Base-by-base conservation (phyloP, 1,140 invertebrate genomes). In the Trichoplusia ni region DNA sequence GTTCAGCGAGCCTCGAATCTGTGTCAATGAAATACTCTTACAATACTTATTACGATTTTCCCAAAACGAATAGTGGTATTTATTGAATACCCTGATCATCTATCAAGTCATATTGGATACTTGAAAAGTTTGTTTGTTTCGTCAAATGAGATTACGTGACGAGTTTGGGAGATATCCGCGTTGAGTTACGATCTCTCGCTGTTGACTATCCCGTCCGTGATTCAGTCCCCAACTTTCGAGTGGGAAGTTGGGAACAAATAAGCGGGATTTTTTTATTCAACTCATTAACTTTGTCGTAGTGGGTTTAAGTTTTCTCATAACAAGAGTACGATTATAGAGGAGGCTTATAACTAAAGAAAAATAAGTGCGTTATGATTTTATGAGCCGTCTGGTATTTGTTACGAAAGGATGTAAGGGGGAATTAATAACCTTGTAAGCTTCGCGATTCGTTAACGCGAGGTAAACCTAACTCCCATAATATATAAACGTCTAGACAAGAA, bases 1-100 rank as follows among this genome's bases (percentile, higher is more conserved):
- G 66, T 42, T 59, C 37, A 46, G 62, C 51, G 61, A 51, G 38
- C 54, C 37, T 49, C 14, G 60, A 65, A 64, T 56, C 49, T 63
- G 37, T 63, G 58, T 70, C 58, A 62, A 62, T 70, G 68, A 61
- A 69, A 64, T 64, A 54, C 31, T 60, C n/a, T 27, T 49, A 68
- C 54, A 42, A 44, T 44, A 58, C 56, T 60, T 59, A 65, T 54
- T 60, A 25, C 18, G 40, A 47, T 33, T 33, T 33, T 46, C 19
- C 19, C 29, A 9, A 35, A 35, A 60, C 29, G n/a, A 23, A 33
- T 46, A 46, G 19, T 23, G 29, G 40, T 60, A 59, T 59, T 59
- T 60, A 60, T 60, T 60, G 56, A 37, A 60, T 33, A 31, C 27
- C 35, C 8, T n/a, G 40, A 35, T 46, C 56, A 33, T 60, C 54